These are phyloP conservation scores for Aphrophora alni DNA, from an alignment of 2,888 invertebrate species.

Conservation along the genomic window DNA sequence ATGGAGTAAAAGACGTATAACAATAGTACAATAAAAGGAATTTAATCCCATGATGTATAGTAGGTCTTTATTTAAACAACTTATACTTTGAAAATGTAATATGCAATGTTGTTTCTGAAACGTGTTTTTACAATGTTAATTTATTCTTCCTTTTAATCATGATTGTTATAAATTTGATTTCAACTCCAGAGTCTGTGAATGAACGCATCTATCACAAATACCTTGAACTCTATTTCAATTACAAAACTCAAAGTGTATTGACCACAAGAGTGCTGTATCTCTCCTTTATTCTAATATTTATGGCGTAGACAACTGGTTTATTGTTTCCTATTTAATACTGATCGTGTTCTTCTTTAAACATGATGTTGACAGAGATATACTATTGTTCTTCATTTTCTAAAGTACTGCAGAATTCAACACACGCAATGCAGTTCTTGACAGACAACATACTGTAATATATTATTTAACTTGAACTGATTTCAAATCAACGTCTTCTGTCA, in stretches of 20 bases:
- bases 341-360: conserved; percentile 2
- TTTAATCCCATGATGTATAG: too few species aligned
- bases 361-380: not conserved
- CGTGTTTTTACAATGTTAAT: too few species aligned
- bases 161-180: too few species aligned
- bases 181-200: too few species aligned
- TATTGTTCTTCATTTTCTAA: not conserved
- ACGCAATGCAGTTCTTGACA: not conserved
- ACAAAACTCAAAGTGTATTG: not conserved
- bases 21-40: too few species aligned
- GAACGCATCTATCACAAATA: too few species aligned
- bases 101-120: too few species aligned
- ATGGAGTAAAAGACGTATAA: too few species aligned
- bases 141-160: too few species aligned
- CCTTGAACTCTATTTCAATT: too few species aligned
- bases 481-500: not conserved
- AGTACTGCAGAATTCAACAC: not conserved
- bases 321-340: not conserved
- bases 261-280: not conserved
- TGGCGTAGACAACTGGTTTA: not conserved
- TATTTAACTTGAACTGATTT: not conserved
- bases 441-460: not conserved
- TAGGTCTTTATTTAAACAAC: too few species aligned
- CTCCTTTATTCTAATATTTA: not conserved
- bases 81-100: too few species aligned